phyloP scores from a whole-genome alignment of 2,888 invertebrate genomes.

The Clusia tigrina region DNA sequence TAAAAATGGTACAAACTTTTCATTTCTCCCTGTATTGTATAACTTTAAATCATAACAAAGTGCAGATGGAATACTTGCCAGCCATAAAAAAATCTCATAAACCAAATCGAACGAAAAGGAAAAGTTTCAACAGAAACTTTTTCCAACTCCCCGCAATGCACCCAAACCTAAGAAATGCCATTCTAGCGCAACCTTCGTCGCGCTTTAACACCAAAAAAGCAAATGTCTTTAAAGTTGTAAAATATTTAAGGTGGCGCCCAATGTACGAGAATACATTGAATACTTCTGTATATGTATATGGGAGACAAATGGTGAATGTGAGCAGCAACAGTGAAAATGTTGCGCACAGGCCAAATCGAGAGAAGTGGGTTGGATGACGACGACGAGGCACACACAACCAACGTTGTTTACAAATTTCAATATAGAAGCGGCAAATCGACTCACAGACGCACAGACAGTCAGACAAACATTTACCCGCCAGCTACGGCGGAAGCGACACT shows the following conservation, averaged over 20 bases:
- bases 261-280: not conserved
- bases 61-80: no score
- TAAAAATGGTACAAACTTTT: no score
- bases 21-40: no score
- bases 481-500: not conserved
- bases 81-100: no score
- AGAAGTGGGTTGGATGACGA: not conserved
- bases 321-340: constrained; percentile 1
- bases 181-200: not conserved
- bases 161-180: not conserved
- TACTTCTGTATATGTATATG: not conserved
- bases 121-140: not conserved
- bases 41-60: not conserved
- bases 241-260: not conserved
- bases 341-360: not conserved
- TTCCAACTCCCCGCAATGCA: not conserved
- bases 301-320: not conserved
- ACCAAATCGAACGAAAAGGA: not conserved
- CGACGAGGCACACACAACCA: not conserved
- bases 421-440: not conserved
- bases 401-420: not conserved
- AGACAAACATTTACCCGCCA: not conserved
- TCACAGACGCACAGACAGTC: not conserved
- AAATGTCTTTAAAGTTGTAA: not conserved
- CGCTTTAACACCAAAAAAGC: not conserved